Evolutionary conservation across 2,113 vertebrate genomes (phyloP), one percentile per base, ranked within the genome.

Genomic region (Podarcis muralis): DNA sequence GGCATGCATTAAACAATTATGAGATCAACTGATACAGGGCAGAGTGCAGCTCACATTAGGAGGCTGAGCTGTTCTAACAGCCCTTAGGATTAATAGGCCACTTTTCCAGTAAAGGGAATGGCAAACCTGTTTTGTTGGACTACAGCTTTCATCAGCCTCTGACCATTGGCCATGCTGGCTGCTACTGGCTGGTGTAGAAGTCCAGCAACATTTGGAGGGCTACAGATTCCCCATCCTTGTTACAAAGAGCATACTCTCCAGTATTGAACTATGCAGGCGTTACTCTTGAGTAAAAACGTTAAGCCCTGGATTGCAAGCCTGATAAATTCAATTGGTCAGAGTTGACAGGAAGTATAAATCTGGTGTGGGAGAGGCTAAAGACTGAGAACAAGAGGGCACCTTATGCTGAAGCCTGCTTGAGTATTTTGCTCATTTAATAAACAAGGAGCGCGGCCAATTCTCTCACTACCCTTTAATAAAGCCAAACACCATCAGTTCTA

Each of bases 351-450:
- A 96, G 92, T 0, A 87, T 87, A 88, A 81, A 69, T 78, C 93
- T 90, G 32, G 62, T 23, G n/a, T 3, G 84, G 87, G 84, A 30
- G 0, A 83, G 84, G 53, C 2, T 4, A 53, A 53, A 53, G 48
- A 53, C 48, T 0, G 75, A 94, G 96, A 97, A 97, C 96, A 97
- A 96, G 93, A 90, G 37, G 40, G 71, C 88, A 88, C 94, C 95
- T 97, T 93, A 90, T 97, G 89, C 91, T 48, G 25, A 37, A 76
- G 92, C 89, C 94, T 90, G 93, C 77, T 59, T 6, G 78, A 89
- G 91, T 81, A 91, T 77, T 88, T 90, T 83, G 77, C 93, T 89
- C 78, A 74, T 95, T 96, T 80, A 81, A 40, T 96, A 93, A 96
- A 96, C 94, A 32, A 86, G 86, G 92, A 95, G 37, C 0, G 1